Evolutionary conservation across 2,888 invertebrate species (phyloP), one percentile per base, ranked within the genome.

Genomic region (Helleia helle): DNA sequence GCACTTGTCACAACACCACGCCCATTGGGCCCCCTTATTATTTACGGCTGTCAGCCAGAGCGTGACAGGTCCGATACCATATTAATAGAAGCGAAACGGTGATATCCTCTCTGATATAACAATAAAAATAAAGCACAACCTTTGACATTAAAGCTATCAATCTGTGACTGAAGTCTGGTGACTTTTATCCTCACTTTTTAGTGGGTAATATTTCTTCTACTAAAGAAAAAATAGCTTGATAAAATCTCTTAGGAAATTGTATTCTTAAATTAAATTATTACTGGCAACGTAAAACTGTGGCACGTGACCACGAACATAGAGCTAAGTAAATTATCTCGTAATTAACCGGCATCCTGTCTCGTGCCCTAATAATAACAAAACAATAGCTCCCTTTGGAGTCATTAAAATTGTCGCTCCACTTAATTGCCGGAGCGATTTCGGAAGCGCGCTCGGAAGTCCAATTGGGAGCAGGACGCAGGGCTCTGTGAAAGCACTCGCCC

Each of bases 331-430:
- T 79, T 69, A 75, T 62, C 54, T 65, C 55, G 63, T 80, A 81
- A 81, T 84, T 83, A 81, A 62, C 58, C 74, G 64, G 72, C 70
- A 76, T 83, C 83, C 83, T 81, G 83, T 79, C 80, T 72, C 80
- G 81, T 83, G 80, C 71, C 69, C 58, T 61, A 69, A 70, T 74
- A 74, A 80, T 83, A 76, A 79, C 80, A 76, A 83, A 81, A 80
- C 79, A 83, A 83, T 81, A 79, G 58, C 62, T 71, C 71, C 71
- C 69, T 69, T 63, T 63, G 46, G 52, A 63, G 56, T 71, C 63
- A 71, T 73, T 74, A 72, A 72, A 68, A 65, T 63, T 62, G 68
- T 70, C 68, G 67, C 58, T 62, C 58, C 50, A 48, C 48, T 51
- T 55, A 55, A 53, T 56, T 59, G 67, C 56, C 59, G 66, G 64